Evolutionary conservation across 2,888 invertebrate genomes (phyloP).

Genomic region (Stratiomys singularior): DNA sequence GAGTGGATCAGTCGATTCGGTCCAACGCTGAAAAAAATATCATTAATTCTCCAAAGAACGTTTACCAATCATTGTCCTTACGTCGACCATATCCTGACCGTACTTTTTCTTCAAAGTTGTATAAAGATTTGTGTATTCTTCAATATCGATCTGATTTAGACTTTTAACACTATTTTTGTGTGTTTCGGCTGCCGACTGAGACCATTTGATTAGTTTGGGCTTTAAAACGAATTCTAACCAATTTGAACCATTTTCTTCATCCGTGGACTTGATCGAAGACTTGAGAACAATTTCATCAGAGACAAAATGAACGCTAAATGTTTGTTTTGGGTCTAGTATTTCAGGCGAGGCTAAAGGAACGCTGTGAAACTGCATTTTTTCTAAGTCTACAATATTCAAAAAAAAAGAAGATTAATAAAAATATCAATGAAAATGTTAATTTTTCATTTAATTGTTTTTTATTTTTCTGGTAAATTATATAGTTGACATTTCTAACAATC

Average conservation of each 20-base stretch:
- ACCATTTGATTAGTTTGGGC: slow-evolving; percentile 65
- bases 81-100: slow-evolving; percentile 77
- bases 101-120: slow-evolving; percentile 81
- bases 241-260: slow-evolving; percentile 20
- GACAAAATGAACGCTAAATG: not conserved
- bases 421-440: too few relatives aligned
- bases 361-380: not conserved
- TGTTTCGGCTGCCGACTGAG: slow-evolving; percentile 50
- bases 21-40: slow-evolving; percentile 76
- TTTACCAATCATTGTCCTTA: slow-evolving; percentile 57
- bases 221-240: slow-evolving; percentile 71
- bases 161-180: slow-evolving; percentile 73
- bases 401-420: too few relatives aligned
- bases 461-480: too few relatives aligned
- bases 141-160: slow-evolving; percentile 73
- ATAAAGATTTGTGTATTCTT: slow-evolving; percentile 78
- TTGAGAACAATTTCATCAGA: not conserved
- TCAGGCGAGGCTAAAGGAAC: not conserved
- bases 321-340: not conserved
- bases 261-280: not conserved
- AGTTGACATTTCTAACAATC: too few relatives aligned
- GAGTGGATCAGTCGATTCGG: slow-evolving; percentile 90
- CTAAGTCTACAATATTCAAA: slow-evolving; percentile 11
- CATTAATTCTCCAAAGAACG: slow-evolving; percentile 4
- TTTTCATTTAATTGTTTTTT: too few relatives aligned